Conservation (phyloP, 2,888 invertebrate genomes). For the Chymomyza fuscimana region DNA sequence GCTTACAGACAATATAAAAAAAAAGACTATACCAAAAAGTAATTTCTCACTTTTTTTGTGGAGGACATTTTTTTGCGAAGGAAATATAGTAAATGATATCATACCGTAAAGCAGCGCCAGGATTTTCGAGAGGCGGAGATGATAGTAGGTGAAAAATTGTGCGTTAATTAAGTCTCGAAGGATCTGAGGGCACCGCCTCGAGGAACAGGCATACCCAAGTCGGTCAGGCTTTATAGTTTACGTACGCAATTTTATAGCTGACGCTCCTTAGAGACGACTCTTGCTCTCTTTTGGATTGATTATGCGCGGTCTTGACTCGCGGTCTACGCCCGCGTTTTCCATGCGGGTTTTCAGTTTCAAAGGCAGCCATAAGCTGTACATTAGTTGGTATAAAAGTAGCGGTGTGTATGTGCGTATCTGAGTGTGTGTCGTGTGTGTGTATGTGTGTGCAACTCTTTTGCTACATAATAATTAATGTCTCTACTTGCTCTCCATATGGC, state of each 20-base stretch:
- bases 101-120: no score
- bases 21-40: no score
- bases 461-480: slow-evolving; percentile 61
- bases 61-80: no score
- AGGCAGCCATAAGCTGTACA: slow-evolving; percentile 31
- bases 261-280: neutral
- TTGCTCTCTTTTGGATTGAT: slow-evolving; percentile 50
- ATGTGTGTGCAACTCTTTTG: slow-evolving; percentile 1
- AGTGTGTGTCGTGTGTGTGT: neutral
- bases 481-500: slow-evolving; percentile 28
- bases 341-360: slow-evolving; percentile 59
- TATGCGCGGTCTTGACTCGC: slow-evolving; percentile 56
- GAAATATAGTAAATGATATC: no score
- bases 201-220: no score
- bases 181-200: no score
- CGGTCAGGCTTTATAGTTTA: no score
- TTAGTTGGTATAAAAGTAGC: neutral
- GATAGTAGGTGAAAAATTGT: neutral
- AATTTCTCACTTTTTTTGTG: no score
- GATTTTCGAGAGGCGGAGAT: no score
- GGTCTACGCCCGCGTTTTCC: slow-evolving; percentile 38
- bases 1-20: no score
- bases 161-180: slow-evolving; percentile 36
- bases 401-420: slow-evolving; percentile 5
- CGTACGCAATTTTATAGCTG: neutral